These are phyloP conservation scores for Pogoniulus pusillus DNA, from an alignment of 2,797 vertebrate genomes.

Conservation along the genomic window DNA sequence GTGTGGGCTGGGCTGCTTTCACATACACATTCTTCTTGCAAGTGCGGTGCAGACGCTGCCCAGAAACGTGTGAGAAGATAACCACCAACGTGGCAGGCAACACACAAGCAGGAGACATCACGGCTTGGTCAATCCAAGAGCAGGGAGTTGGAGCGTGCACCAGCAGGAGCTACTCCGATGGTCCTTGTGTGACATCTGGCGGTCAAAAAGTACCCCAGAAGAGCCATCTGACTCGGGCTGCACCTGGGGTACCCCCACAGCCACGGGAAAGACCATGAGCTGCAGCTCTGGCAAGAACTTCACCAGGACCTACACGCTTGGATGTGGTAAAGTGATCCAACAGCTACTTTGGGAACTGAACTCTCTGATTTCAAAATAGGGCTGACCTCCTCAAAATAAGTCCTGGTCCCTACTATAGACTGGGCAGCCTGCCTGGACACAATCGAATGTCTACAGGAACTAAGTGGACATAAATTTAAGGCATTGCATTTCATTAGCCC, in stretches of 20 bases:
- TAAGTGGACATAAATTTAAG: neutral
- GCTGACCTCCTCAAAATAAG: neutral
- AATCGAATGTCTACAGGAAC: neutral
- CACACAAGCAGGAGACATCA: slow-evolving; percentile 17
- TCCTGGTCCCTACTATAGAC: neutral
- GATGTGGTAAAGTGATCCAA: neutral
- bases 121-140: neutral
- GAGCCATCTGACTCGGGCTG: neutral
- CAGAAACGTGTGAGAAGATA: slow-evolving; percentile 1
- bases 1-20: neutral
- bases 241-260: neutral
- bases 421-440: neutral
- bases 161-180: neutral
- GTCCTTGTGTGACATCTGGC: slow-evolving; percentile 64
- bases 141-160: neutral
- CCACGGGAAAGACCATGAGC: neutral
- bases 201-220: slow-evolving; percentile 23
- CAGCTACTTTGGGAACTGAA: neutral
- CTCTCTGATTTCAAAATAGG: neutral
- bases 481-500: neutral
- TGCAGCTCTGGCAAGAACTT: neutral
- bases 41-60: slow-evolving; percentile 36
- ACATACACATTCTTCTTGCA: slow-evolving; percentile 31
- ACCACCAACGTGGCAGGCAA: slow-evolving; percentile 53
- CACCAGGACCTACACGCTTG: neutral